These are phyloP conservation scores for Tuta absoluta DNA, from an alignment of 2,888 invertebrate genomes.

Conservation along the genomic window DNA sequence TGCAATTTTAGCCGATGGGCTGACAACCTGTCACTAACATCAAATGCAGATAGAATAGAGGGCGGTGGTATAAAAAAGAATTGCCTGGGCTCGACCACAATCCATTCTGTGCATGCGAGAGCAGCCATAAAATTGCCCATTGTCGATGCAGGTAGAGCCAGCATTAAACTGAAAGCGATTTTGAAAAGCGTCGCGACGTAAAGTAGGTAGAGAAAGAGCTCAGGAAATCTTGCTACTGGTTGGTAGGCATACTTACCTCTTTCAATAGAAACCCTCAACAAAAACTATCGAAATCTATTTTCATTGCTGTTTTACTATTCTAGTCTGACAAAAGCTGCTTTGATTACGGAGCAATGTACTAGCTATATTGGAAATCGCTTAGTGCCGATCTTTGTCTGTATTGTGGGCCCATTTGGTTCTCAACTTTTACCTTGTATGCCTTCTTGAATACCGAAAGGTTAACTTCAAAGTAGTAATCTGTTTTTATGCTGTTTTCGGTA, in stretches of 20 bases:
- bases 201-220: constrained; percentile 43
- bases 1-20: too few relatives aligned
- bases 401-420: background rate
- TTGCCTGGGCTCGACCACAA: constrained; percentile 29
- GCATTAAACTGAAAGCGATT: constrained; percentile 70
- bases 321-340: background rate
- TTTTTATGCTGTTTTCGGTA: constrained; percentile 3
- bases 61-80: constrained; percentile 22
- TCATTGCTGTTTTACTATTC: background rate
- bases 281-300: constrained; percentile 1
- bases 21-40: too few relatives aligned
- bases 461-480: constrained; percentile 12
- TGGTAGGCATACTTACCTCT: background rate
- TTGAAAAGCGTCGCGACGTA: constrained; percentile 61
- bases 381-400: background rate
- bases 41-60: constrained; percentile 21
- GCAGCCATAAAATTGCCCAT: constrained; percentile 66
- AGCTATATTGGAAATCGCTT: constrained; percentile 3
- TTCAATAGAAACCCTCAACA: background rate
- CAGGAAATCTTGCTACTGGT: background rate
- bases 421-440: constrained; percentile 14
- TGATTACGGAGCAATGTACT: background rate
- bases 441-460: constrained; percentile 1
- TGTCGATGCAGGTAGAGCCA: constrained; percentile 67
- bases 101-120: constrained; percentile 49